Conservation (phyloP, 2,113 vertebrate species). For the Dipodomys merriami region DNA sequence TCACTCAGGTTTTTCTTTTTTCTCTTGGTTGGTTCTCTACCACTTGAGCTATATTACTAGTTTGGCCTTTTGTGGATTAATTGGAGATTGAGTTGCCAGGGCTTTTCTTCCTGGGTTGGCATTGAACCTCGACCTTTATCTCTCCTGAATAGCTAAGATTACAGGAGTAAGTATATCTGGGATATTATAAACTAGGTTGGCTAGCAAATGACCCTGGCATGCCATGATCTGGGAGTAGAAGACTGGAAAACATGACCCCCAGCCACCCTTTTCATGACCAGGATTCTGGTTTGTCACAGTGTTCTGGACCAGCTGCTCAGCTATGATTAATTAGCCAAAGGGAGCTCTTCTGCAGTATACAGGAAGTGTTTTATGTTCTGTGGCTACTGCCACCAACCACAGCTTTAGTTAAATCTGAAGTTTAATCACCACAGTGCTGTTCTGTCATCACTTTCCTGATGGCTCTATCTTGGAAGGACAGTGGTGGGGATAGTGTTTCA, state of each 20-base stretch:
- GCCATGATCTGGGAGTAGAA: neutral
- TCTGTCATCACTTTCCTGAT: conserved; percentile 32
- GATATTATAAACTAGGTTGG: neutral
- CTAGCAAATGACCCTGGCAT: neutral
- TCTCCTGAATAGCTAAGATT: no score
- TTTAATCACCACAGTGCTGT: conserved; percentile 20
- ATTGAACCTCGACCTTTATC: no score
- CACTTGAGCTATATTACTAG: no score
- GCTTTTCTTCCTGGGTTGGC: no score
- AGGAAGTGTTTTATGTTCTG: conserved; percentile 38
- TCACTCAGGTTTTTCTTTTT: no score
- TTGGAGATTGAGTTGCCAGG: no score
- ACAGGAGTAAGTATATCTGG: no score
- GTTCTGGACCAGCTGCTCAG: neutral
- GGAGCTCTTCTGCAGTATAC: neutral
- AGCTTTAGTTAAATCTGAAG: conserved; percentile 63
- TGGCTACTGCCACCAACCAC: neutral
- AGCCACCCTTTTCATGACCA: neutral
- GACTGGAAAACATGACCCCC: neutral
- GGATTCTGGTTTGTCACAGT: neutral
- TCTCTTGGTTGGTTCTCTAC: no score
- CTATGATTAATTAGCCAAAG: neutral
- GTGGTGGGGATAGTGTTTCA: neutral
- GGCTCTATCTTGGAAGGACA: neutral
- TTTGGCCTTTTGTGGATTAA: no score